Evolutionary conservation across 2,888 invertebrate genomes (phyloP), one percentile per base, ranked within the genome.

Genomic region (Pandemis heparana): DNA sequence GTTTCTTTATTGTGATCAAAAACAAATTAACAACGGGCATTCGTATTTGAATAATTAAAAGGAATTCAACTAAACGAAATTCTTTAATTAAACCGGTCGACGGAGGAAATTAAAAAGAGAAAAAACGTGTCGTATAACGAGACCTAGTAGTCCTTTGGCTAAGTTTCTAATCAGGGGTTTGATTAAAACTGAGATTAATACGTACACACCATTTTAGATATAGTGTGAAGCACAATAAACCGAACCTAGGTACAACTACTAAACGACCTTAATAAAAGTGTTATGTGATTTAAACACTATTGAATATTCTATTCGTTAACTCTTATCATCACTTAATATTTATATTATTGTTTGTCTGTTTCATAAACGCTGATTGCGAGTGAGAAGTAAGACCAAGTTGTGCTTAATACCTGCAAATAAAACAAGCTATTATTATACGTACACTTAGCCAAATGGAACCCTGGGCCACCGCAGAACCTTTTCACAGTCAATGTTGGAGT

Each of bases 301-400:
- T 4, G 4, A 32, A 4, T 1, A 32, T 32, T 4, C 23, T 32
- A 32, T 32, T 32, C 23, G 23, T 32, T 32, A 32, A 32, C 23
- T 32, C 4, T 32, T 4, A 32, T 32, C 23, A 32, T 32, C 23
- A 32, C 1, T 32, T 32, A 4, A 32, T 32, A 32, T 32, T 32
- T 0, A 32, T 32, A 32, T 43, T 43, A 48, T 16, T 67, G 6
- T n/a, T 43, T 68, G 5, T 69, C 68, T 5, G 68, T 12, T 18
- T 73, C 73, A 60, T 69, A 73, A n/a, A 73, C 32, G 18, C 69
- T 64, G 9, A 69, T 73, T 6, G 69, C 73, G 14, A 73, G 14
- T 10, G 73, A 73, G 14, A 73, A 69, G 59, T 73, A 73, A 39
- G 69, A 73, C 69, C 73, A 73, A 0, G 73, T 73, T 16, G 73